phyloP scores from a whole-genome alignment of 92 coral and sea anemone genomes.

The Parazoanthus darwini region DNA sequence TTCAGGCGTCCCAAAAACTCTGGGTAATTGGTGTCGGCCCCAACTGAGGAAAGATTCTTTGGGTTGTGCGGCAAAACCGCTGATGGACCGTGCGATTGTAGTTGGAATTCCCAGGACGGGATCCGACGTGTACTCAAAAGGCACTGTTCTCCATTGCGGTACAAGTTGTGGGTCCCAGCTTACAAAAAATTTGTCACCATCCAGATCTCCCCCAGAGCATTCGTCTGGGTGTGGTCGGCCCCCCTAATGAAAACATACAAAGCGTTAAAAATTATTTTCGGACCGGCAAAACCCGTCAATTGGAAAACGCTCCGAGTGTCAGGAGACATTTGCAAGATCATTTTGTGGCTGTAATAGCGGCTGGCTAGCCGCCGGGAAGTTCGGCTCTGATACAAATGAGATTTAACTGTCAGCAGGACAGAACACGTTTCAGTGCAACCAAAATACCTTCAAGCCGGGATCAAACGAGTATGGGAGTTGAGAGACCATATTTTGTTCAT shows the following conservation, averaged over 20 bases:
- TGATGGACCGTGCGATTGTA: slow-evolving; percentile 7
- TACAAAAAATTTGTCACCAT: slow-evolving; percentile 90
- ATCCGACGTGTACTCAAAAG: slow-evolving; percentile 71
- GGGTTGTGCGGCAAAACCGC: background rate
- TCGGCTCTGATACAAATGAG: too few species aligned
- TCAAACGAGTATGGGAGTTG: too few species aligned
- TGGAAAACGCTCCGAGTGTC: too few species aligned
- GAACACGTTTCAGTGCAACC: too few species aligned
- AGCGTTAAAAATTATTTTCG: background rate
- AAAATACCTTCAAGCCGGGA: too few species aligned
- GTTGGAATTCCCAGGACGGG: slow-evolving; percentile 21
- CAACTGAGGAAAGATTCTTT: slow-evolving; percentile 44
- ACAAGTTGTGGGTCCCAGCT: slow-evolving; percentile 87
- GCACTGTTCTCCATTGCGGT: slow-evolving; percentile 67
- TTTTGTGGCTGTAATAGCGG: too few species aligned
- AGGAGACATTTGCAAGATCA: too few species aligned
- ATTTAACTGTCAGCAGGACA: too few species aligned
- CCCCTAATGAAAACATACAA: slow-evolving; percentile 42
- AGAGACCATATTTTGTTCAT: too few species aligned
- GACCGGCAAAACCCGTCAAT: too few species aligned
- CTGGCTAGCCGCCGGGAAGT: too few species aligned
- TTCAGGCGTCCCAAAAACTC: slow-evolving; percentile 64
- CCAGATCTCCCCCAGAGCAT: slow-evolving; percentile 90
- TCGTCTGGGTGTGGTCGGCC: slow-evolving; percentile 94
- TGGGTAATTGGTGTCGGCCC: slow-evolving; percentile 61